Conservation (phyloP, 2,113 vertebrate species). For the Marmota monax region DNA sequence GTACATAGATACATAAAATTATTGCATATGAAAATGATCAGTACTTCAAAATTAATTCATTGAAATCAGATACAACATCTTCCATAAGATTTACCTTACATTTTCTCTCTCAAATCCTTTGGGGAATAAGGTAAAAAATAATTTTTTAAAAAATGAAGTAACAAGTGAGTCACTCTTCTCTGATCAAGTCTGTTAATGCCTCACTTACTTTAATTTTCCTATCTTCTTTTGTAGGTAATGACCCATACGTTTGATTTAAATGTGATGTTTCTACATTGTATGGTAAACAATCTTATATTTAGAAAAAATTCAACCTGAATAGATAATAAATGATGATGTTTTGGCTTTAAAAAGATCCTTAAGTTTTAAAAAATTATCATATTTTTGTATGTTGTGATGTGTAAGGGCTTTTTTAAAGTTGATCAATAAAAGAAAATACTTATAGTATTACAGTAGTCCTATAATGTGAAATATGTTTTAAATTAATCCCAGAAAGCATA, state of each 20-base stretch:
- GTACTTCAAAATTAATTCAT: slow-evolving; percentile 20
- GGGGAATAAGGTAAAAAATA: background rate
- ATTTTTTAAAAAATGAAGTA: background rate
- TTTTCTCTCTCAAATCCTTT: background rate
- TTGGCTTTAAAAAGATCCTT: background rate
- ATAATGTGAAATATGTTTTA: background rate
- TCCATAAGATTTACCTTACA: slow-evolving; percentile 16
- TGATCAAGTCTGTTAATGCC: background rate
- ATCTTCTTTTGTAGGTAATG: slow-evolving; percentile 39
- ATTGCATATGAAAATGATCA: background rate
- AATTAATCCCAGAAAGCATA: background rate
- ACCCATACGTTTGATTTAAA: background rate
- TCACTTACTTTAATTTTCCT: slow-evolving; percentile 6
- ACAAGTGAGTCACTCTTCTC: background rate
- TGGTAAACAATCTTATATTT: background rate
- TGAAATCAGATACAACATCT: slow-evolving; percentile 4
- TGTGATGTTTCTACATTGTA: background rate
- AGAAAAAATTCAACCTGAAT: background rate
- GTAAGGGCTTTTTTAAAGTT: background rate
- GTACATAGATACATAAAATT: background rate
- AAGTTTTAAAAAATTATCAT: background rate
- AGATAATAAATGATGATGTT: background rate
- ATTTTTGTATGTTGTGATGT: background rate
- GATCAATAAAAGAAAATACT: background rate
- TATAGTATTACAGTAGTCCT: background rate